phyloP scores from a whole-genome alignment of 2,888 invertebrate species.

The Mystacides longicornis region DNA sequence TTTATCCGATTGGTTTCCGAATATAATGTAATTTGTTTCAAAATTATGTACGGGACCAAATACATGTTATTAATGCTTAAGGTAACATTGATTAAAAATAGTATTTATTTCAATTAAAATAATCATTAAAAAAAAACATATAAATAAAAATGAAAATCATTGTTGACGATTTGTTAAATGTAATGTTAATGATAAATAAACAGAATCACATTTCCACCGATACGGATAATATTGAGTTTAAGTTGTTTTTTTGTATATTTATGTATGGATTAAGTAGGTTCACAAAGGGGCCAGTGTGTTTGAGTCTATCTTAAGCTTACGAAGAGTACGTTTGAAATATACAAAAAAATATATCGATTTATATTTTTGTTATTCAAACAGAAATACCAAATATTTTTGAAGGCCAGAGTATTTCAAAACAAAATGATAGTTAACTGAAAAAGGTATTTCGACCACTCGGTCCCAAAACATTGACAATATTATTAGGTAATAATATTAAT shows the following conservation, averaged over 20 bases:
- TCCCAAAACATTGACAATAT: not conserved
- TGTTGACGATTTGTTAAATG: constrained; percentile 20
- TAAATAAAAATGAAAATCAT: constrained; percentile 51
- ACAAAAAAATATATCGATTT: not conserved
- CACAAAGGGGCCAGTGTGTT: not conserved
- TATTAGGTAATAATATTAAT: not conserved
- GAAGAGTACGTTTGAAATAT: not conserved
- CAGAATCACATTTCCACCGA: constrained; percentile 40
- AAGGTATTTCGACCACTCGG: not conserved
- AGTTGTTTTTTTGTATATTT: too few species aligned
- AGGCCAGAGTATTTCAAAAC: constrained; percentile 1
- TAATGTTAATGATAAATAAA: too few species aligned
- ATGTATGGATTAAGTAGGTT: not conserved
- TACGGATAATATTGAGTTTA: constrained; percentile 29
- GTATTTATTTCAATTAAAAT: too few species aligned
- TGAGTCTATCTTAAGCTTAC: not conserved
- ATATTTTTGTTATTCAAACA: not conserved
- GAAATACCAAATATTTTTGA: constrained; percentile 1
- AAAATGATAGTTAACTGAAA: constrained; percentile 1
- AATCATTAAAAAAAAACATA: constrained; percentile 45
- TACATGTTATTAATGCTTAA: too few species aligned
- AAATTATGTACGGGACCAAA: constrained; percentile 52
- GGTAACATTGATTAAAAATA: too few species aligned
- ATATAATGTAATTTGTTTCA: constrained; percentile 52
- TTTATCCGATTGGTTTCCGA: too few species aligned